phyloP scores from a whole-genome alignment of 2,113 vertebrate genomes.

The Hoplias malabaricus region DNA sequence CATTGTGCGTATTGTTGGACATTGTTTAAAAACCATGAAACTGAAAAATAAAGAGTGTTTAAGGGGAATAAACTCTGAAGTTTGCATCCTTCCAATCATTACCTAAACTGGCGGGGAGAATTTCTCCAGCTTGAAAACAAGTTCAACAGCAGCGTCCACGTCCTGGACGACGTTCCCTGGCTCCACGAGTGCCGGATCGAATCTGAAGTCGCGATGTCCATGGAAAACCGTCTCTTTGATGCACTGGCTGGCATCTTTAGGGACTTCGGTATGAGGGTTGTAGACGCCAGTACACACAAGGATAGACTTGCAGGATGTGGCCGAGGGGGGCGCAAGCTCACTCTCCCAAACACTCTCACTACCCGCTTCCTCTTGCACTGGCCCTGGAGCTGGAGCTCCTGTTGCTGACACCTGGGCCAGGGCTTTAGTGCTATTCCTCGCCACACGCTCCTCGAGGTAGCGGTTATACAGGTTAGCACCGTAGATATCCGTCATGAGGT shows the following conservation, averaged over 20 bases:
- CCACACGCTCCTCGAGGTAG: slow-evolving; percentile 73
- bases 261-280: slow-evolving; percentile 62
- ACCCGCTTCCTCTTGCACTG: slow-evolving; percentile 65
- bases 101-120: slow-evolving; percentile 59
- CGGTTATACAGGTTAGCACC: slow-evolving; percentile 89
- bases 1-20: too few species aligned
- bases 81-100: too few species aligned
- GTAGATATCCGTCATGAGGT: slow-evolving; percentile 86
- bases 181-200: slow-evolving; percentile 76
- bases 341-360: slow-evolving; percentile 69
- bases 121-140: slow-evolving; percentile 81
- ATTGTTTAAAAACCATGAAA: background rate
- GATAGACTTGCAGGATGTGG: slow-evolving; percentile 79
- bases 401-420: slow-evolving; percentile 59
- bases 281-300: slow-evolving; percentile 89
- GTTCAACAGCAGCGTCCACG: slow-evolving; percentile 82
- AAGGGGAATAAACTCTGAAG: too few species aligned
- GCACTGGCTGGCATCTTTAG: slow-evolving; percentile 54
- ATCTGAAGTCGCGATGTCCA: slow-evolving; percentile 79
- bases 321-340: slow-evolving; percentile 67
- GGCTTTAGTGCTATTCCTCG: slow-evolving; percentile 44
- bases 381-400: slow-evolving; percentile 52
- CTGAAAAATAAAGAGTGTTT: background rate
- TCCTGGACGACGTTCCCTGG: slow-evolving; percentile 78
- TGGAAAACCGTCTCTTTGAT: slow-evolving; percentile 69